Evolutionary conservation across 2,113 vertebrate species (phyloP).

Genomic region (Columbina picui): DNA sequence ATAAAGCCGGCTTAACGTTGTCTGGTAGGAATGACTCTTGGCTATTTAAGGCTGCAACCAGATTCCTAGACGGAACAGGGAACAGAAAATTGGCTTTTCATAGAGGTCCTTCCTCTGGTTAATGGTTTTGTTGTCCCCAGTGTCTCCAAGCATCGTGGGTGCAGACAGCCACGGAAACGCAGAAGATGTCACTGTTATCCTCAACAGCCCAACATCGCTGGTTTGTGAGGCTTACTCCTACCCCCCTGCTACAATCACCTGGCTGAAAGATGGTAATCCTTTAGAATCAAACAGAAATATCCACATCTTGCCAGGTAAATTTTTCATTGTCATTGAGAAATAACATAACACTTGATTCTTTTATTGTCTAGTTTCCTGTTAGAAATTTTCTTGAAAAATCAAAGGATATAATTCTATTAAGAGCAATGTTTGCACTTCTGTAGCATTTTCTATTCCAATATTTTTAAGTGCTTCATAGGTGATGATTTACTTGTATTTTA

Average conservation of each 20-base stretch:
- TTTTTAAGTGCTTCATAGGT: neutral
- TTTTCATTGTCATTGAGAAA: neutral
- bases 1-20: neutral
- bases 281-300: conserved; percentile 86
- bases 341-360: neutral
- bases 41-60: neutral
- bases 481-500: neutral
- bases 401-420: neutral
- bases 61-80: neutral
- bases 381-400: neutral
- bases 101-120: neutral
- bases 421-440: neutral
- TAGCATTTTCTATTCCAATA: neutral
- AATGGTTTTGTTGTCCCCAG: conserved; percentile 68
- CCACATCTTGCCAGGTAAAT: conserved; percentile 90
- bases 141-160: conserved; percentile 89
- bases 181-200: conserved; percentile 89
- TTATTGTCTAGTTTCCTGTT: neutral
- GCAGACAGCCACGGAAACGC: conserved; percentile 75
- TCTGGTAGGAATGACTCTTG: neutral
- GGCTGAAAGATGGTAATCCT: conserved; percentile 89
- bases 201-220: conserved; percentile 90
- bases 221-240: conserved; percentile 93
- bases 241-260: conserved; percentile 90
- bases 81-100: neutral